Conservation (phyloP, 1,140 invertebrate genomes). For the Drosophila pseudoobscura region DNA sequence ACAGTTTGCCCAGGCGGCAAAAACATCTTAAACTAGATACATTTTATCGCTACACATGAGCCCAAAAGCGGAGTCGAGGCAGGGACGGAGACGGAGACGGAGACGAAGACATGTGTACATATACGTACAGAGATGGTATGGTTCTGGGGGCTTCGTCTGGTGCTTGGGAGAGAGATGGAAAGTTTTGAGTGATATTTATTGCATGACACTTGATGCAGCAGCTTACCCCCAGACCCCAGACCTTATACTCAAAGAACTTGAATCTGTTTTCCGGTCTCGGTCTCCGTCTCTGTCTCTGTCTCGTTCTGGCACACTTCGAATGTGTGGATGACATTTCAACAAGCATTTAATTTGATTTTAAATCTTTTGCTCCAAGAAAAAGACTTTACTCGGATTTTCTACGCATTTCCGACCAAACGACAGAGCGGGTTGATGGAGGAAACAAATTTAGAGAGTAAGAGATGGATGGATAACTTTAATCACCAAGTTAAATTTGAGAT, state of each 20-base stretch:
- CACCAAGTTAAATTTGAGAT: slow-evolving; percentile 45
- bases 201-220: slow-evolving; percentile 67
- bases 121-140: no score
- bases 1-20: slow-evolving; percentile 66
- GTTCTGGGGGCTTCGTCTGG: not conserved
- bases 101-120: not conserved
- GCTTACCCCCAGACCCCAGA: slow-evolving; percentile 9
- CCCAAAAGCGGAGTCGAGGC: slow-evolving; percentile 12
- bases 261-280: slow-evolving; percentile 47
- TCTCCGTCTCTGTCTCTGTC: slow-evolving; percentile 11
- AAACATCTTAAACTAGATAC: slow-evolving; percentile 81
- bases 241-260: slow-evolving; percentile 26
- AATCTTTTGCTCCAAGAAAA: slow-evolving; percentile 50
- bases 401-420: no score
- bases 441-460: not conserved
- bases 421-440: no score
- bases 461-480: slow-evolving; percentile 33
- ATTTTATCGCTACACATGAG: slow-evolving; percentile 78
- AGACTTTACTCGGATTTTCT: slow-evolving; percentile 26
- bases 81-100: not conserved
- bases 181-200: slow-evolving; percentile 78
- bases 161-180: slow-evolving; percentile 27
- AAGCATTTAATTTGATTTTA: slow-evolving; percentile 78
- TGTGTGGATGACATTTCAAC: slow-evolving; percentile 66
- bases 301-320: slow-evolving; percentile 3